A percentile compares a stretch with the other conserved stretches of the same genome.
Conservation (phyloP, 2,797 vertebrate genomes). For the Centroberyx gerrardi region DNA sequence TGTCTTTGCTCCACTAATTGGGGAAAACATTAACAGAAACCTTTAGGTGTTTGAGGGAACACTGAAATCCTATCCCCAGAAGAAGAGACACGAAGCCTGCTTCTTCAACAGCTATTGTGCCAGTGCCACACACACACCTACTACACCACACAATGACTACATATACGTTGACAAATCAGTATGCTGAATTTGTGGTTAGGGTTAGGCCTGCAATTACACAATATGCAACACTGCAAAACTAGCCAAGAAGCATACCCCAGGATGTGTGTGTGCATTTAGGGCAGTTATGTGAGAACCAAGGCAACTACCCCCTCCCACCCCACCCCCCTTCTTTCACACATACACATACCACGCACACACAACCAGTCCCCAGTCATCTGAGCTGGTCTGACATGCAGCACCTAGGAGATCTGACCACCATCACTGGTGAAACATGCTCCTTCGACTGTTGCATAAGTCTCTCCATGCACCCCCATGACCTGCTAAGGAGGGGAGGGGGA, state of each 20-base stretch:
- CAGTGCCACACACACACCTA: background rate
- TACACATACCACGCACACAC: background rate
- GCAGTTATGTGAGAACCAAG: constrained; percentile 24
- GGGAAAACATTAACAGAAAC: constrained; percentile 11
- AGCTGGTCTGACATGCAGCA: constrained; percentile 51
- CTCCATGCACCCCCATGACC: constrained; percentile 42
- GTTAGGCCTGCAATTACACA: background rate
- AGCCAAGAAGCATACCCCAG: background rate
- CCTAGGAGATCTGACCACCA: constrained; percentile 27
- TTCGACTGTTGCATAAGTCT: constrained; percentile 63
- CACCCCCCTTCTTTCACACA: constrained; percentile 4
- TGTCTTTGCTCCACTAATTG: constrained; percentile 22
- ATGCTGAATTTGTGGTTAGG: background rate
- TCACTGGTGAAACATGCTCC: constrained; percentile 43
- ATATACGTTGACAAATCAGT: background rate
- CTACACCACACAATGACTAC: background rate
- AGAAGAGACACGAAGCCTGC: background rate
- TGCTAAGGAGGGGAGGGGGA: background rate
- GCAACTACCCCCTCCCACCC: constrained; percentile 5
- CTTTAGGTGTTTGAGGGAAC: background rate
- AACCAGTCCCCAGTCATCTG: constrained; percentile 53
- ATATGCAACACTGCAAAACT: background rate
- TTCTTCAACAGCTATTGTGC: background rate
- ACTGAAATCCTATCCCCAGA: background rate
- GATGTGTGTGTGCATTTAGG: constrained; percentile 18